phyloP scores from a whole-genome alignment of 2,113 vertebrate genomes.

The Thalassoma bifasciatum region DNA sequence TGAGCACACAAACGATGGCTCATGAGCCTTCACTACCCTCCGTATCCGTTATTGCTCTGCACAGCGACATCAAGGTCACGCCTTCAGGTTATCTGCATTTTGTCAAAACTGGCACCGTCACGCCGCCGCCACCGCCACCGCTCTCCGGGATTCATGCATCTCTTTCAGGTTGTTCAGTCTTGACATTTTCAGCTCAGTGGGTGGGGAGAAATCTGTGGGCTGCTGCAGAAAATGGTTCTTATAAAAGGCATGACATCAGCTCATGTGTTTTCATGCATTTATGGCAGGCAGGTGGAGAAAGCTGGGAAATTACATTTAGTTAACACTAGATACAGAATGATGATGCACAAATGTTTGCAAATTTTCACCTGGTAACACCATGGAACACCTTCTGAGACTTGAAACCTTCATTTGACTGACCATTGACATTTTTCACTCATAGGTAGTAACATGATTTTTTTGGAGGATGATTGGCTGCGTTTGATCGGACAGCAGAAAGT shows the following conservation, averaged over 20 bases:
- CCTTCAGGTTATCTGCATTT: conserved; percentile 61
- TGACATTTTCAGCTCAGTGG: conserved; percentile 69
- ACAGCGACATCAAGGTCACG: conserved; percentile 56
- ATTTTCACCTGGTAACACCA: too few species aligned
- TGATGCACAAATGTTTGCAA: too few species aligned
- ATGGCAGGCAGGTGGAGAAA: too few species aligned
- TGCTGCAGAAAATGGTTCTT: conserved; percentile 46
- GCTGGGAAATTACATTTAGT: too few species aligned
- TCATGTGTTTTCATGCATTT: conserved; percentile 27
- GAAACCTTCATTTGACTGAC: too few species aligned
- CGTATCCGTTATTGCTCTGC: conserved; percentile 52
- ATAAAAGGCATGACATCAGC: conserved; percentile 42
- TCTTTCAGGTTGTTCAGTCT: conserved; percentile 41
- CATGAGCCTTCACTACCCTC: conserved; percentile 11
- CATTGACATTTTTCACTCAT: too few species aligned
- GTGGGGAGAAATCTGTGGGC: conserved; percentile 48
- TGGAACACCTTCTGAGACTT: too few species aligned
- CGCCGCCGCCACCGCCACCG: too few species aligned
- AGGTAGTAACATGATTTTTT: too few species aligned
- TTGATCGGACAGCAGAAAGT: too few species aligned
- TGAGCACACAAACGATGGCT: conserved; percentile 12
- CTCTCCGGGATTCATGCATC: conserved; percentile 50
- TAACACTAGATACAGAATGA: too few species aligned
- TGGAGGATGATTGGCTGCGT: too few species aligned
- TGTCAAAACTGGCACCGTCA: conserved; percentile 50